Percentiles rank a stretch among this genome's conserved stretches.
Conservation (phyloP, 1,140 invertebrate genomes). For the Drosophila santomea region DNA sequence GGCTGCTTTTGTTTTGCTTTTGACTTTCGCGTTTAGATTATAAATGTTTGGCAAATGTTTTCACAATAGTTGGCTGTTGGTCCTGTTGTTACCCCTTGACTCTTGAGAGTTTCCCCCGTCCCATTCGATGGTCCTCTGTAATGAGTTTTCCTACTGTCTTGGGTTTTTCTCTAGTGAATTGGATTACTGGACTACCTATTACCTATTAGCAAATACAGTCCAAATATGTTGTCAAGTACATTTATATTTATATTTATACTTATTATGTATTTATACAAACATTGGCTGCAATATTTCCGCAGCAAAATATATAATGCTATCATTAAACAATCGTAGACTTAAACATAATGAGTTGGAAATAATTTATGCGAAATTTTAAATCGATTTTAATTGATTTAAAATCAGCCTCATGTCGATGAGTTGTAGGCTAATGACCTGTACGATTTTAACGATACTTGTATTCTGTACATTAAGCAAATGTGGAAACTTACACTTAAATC, state of each 20-base stretch:
- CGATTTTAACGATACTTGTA: background rate
- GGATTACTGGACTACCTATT: background rate
- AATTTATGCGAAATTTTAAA: constrained; percentile 52
- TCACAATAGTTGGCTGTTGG: constrained; percentile 56
- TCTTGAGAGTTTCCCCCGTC: background rate
- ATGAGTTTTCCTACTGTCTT: constrained; percentile 55
- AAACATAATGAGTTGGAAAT: constrained; percentile 40
- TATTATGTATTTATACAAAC: constrained; percentile 13
- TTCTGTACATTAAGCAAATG: too few relatives aligned
- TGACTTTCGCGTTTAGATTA: constrained; percentile 70
- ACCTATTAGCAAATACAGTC: constrained; percentile 21
- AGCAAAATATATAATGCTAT: constrained; percentile 28
- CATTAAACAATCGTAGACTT: constrained; percentile 49
- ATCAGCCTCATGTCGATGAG: constrained; percentile 36
- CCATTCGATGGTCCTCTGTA: constrained; percentile 17
- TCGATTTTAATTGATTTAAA: constrained; percentile 57
- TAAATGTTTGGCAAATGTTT: constrained; percentile 75
- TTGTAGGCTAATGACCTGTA: background rate
- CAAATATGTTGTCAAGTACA: constrained; percentile 23
- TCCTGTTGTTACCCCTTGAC: constrained; percentile 14
- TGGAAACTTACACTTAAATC: too few relatives aligned
- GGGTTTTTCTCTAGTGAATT: constrained; percentile 40
- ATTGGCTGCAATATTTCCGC: constrained; percentile 5
- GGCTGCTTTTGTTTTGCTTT: constrained; percentile 66
- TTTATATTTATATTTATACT: constrained; percentile 28